Evolutionary conservation across 2,797 vertebrate species (phyloP), one percentile per base, ranked within the genome.

Genomic region (Chromis chromis): DNA sequence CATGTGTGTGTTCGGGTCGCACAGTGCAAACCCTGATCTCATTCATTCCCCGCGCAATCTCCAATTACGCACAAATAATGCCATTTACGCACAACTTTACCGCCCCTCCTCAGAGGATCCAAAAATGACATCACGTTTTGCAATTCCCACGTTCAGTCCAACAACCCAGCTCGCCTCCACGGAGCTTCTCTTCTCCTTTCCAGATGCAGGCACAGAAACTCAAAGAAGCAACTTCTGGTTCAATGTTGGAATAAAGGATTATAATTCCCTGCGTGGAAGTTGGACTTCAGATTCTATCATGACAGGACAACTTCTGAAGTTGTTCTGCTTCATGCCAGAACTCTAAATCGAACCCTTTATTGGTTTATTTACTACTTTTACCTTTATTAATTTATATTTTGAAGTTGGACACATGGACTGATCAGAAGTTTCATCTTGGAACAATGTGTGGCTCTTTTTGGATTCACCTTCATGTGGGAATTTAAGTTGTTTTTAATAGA

Each of bases 71-170:
- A 88, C 82, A 70, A 82, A 70, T 59, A 64, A 67, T 63, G 76
- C 69, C 78, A 33, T 88, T 91, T 90, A 90, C 90, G 87, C 87
- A 89, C 78, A 86, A 68, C 61, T 66, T 48, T n/a, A 76, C 85
- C 88, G 88, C 92, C 89, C 89, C 87, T 89, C 84, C 88, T 92
- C 65, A 64, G 69, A 83, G 76, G 71, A 79, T 91, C 82, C 88
- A 90, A 91, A 88, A 89, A 92, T 96, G 93, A 96, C 95, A 93
- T 96, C 96, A 96, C 92, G 86, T 88, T 81, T 91, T 85, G 87
- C 78, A 92, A 88, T 92, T 93, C 94, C 94, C 93, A 95, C 95
- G 92, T 94, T 94, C 93, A 83, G 85, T 88, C 86, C 84, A 83
- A 78, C 74, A 73, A 60, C 48, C 44, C 82, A 72, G 78, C 58